Evolutionary conservation across 2,797 vertebrate species (phyloP).

Genomic region (Sardinella longiceps): DNA sequence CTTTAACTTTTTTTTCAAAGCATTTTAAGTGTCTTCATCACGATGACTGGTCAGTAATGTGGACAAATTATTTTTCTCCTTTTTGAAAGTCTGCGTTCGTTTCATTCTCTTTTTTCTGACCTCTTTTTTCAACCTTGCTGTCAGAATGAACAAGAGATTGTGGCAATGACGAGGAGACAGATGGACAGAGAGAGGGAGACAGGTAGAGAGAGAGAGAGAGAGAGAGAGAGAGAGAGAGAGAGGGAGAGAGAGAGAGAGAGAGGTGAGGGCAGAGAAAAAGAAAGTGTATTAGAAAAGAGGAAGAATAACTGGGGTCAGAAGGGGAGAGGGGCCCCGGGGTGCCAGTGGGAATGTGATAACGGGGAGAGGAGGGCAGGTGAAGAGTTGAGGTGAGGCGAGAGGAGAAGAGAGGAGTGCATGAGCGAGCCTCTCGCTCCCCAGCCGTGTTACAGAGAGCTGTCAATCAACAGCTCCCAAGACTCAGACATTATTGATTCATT

Average conservation of each 20-base stretch:
- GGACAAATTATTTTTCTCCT: neutral
- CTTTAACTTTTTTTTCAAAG: neutral
- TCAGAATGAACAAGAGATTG: neutral
- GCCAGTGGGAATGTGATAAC: neutral
- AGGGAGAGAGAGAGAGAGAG: neutral
- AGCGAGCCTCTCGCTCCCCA: neutral
- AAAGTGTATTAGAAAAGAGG: constrained; percentile 18
- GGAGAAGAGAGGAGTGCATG: constrained; percentile 45
- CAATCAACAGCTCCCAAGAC: constrained; percentile 56
- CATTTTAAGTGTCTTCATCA: neutral
- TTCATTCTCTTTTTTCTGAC: neutral
- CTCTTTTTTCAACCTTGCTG: constrained; percentile 1
- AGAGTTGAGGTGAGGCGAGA: neutral
- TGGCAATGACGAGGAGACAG: neutral
- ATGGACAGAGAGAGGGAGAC: neutral
- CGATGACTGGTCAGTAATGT: neutral
- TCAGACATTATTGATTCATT: constrained; percentile 66
- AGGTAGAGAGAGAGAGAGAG: neutral
- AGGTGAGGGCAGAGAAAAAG: neutral
- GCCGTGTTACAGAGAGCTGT: constrained; percentile 55
- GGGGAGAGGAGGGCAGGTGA: neutral
- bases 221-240: neutral
- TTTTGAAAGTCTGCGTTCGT: neutral
- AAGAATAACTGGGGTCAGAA: neutral
- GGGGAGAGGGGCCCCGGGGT: neutral